Percentiles rank a stretch among this genome's conserved stretches.
Conservation (phyloP, 2,113 vertebrate genomes). For the Centropus unirufus region DNA sequence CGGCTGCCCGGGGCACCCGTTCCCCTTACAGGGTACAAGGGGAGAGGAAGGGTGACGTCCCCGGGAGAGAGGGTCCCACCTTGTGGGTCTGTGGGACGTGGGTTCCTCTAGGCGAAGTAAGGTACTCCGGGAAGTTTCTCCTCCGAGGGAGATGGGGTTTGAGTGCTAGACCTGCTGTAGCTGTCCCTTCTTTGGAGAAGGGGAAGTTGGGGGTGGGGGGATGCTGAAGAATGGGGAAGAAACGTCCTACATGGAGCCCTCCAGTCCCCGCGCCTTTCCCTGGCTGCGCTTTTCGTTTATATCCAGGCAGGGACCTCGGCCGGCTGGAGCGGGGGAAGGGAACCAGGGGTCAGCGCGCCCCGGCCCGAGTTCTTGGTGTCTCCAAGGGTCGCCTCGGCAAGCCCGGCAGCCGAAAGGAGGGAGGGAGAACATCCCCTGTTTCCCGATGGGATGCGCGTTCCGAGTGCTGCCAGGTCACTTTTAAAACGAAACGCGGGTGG, state of each 20-base stretch:
- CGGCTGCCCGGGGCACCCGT: constrained; percentile 65
- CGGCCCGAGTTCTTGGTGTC: too few relatives aligned
- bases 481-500: not conserved
- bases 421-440: not conserved
- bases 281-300: not conserved
- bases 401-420: not conserved
- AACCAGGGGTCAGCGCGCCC: not conserved
- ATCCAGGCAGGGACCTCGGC: not conserved
- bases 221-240: not conserved
- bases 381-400: not conserved
- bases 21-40: not conserved
- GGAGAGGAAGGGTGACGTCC: not conserved
- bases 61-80: too few relatives aligned
- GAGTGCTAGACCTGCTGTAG: not conserved
- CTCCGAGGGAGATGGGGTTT: not conserved
- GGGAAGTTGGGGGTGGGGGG: too few relatives aligned
- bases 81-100: fast-evolving
- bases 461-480: not conserved
- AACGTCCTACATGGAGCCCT: fast-evolving
- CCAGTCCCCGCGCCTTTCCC: not conserved
- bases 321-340: fast-evolving
- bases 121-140: not conserved
- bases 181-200: too few relatives aligned
- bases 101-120: not conserved
- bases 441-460: not conserved